Percentiles rank a stretch among this genome's conserved stretches.
Conservation (phyloP, 2,888 invertebrate genomes). For the Mesochorus sp. region DNA sequence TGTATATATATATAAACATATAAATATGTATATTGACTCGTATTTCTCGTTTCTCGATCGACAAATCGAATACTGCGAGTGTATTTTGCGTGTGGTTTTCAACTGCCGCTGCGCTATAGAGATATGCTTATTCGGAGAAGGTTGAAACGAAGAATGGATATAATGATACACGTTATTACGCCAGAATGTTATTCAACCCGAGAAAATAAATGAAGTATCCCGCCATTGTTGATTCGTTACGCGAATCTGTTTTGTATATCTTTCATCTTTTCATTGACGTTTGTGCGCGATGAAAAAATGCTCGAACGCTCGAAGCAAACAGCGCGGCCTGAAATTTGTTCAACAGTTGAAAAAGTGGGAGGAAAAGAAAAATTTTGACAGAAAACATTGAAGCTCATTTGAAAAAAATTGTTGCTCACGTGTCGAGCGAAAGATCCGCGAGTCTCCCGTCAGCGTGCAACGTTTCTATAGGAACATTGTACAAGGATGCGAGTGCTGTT, state of each 20-base stretch:
- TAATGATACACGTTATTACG: background rate
- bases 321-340: too few species aligned
- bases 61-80: slow-evolving; percentile 28
- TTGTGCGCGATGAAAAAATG: too few species aligned
- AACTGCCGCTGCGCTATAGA: too few species aligned
- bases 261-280: too few species aligned
- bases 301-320: too few species aligned
- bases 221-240: too few species aligned
- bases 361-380: background rate
- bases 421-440: slow-evolving; percentile 4
- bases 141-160: background rate
- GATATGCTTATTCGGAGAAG: background rate
- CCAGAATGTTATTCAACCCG: background rate
- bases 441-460: too few species aligned
- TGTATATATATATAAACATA: background rate
- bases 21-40: background rate
- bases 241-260: too few species aligned
- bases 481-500: slow-evolving; percentile 17
- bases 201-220: background rate
- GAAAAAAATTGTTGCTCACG: too few species aligned
- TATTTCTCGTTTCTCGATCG: slow-evolving; percentile 24
- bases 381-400: too few species aligned
- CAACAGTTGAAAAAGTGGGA: too few species aligned
- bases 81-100: slow-evolving; percentile 24
- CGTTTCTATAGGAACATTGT: too few species aligned